Base-by-base conservation (phyloP, 2,797 vertebrate species). In the Hippopotamyrus pictus region DNA sequence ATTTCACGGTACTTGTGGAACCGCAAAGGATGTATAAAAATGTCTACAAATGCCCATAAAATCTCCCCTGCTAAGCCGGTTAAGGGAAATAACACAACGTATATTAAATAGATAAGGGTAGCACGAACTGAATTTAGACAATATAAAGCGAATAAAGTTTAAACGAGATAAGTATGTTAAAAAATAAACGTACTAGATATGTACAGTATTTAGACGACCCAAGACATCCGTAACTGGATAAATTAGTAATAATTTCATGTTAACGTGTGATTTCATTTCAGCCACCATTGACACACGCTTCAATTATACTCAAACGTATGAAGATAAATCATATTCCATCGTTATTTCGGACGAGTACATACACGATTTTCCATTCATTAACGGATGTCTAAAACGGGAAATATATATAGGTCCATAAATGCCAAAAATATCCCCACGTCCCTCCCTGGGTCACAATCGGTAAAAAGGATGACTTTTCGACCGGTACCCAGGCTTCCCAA, bases 401-500 rank as follows among this genome's bases (percentile, higher is more conserved):
- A 51, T 50, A 51, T 25, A 85, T 85, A 29, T 85, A 51, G 22
- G 82, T 29, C 82, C 22, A 85, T 46, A 85, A 85, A 85, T 51
- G 48, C n/a, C 48, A 85, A 51, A 85, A 50, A 85, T 85, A 85
- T 85, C 46, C 48, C 44, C 22, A 48, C 3, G 50, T 25, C 22
- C 22, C 48, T 25, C 48, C 46, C 82, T 50, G 82, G 44, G 44
- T 85, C 44, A 51, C 82, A 46, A 29, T 25, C 44, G n/a, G 46
- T 85, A 50, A 85, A 85, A 85, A n/a, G 22, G 82, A 73, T 76
- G 44, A 12, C 46, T 79, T 46, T 50, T 59, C 46, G 65, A 37
- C 87, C 57, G 87, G 54, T 83, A 54, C 37, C 69, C 46, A 88
- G 12, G 86, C 44, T 65, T 84, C 62, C 19, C 69, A 84, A 37